phyloP scores from a whole-genome alignment of 2,797 vertebrate species.

The Nannoperca obscura region DNA sequence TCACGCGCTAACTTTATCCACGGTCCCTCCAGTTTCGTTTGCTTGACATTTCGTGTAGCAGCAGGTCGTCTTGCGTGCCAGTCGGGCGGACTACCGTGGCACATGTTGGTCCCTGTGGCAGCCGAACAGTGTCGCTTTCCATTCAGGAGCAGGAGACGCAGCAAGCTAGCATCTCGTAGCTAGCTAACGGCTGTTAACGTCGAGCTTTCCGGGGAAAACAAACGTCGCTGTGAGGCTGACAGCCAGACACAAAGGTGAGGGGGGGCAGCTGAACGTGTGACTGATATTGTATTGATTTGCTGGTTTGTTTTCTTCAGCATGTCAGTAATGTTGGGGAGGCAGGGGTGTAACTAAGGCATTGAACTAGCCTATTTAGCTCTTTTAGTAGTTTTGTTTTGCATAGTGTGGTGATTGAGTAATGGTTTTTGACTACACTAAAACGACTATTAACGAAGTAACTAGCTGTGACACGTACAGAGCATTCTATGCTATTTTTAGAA shows the following conservation, averaged over 20 bases:
- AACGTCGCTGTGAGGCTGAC: constrained; percentile 40
- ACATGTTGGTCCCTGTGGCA: neutral
- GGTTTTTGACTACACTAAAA: neutral
- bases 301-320: neutral
- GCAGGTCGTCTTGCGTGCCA: neutral
- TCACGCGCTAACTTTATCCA: constrained; percentile 24
- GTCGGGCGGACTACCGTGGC: neutral
- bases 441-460: neutral
- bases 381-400: neutral
- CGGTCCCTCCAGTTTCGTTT: neutral
- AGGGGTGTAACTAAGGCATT: fast-evolving
- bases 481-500: neutral
- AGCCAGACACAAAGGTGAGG: constrained; percentile 52
- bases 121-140: neutral
- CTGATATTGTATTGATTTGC: neutral
- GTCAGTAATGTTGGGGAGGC: neutral
- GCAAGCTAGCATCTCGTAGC: constrained; percentile 26
- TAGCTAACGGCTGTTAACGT: constrained; percentile 64
- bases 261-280: neutral
- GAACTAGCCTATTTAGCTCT: neutral
- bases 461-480: neutral
- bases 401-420: neutral
- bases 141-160: constrained; percentile 13
- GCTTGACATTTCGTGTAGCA: neutral
- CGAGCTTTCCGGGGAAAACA: constrained; percentile 34